Conservation (phyloP, 2,113 vertebrate genomes). For the Sebastes fasciatus region DNA sequence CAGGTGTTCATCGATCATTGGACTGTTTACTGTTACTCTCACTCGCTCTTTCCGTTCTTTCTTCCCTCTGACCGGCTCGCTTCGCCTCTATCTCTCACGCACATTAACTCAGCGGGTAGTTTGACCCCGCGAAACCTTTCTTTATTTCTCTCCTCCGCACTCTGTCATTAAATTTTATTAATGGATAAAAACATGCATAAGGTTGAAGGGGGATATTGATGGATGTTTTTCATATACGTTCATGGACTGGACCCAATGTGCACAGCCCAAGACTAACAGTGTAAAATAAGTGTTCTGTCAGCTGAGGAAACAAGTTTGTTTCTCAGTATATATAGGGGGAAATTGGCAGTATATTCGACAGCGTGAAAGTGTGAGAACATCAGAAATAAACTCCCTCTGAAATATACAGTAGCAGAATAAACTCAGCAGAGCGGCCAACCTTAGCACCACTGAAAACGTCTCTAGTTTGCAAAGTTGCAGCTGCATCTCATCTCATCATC, state of each 20-base stretch:
- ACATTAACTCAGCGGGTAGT: constrained; percentile 5
- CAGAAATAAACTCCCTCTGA: constrained; percentile 15
- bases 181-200: background rate
- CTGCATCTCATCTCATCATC: background rate
- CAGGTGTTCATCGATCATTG: constrained; percentile 72
- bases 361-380: constrained; percentile 3
- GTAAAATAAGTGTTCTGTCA: constrained; percentile 37
- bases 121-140: constrained; percentile 9
- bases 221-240: constrained; percentile 27
- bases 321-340: background rate
- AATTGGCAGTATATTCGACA: constrained; percentile 23
- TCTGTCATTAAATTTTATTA: background rate
- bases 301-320: constrained; percentile 21
- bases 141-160: background rate
- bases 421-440: background rate
- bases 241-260: constrained; percentile 2
- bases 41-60: constrained; percentile 35
- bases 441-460: background rate
- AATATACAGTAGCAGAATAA: background rate
- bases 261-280: constrained; percentile 30
- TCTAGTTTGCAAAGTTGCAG: background rate
- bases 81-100: constrained; percentile 17
- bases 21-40: constrained; percentile 72
- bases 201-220: background rate
- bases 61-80: constrained; percentile 11